Evolutionary conservation across 1,140 invertebrate species (phyloP).

Genomic region (Aleiodes sp.): DNA sequence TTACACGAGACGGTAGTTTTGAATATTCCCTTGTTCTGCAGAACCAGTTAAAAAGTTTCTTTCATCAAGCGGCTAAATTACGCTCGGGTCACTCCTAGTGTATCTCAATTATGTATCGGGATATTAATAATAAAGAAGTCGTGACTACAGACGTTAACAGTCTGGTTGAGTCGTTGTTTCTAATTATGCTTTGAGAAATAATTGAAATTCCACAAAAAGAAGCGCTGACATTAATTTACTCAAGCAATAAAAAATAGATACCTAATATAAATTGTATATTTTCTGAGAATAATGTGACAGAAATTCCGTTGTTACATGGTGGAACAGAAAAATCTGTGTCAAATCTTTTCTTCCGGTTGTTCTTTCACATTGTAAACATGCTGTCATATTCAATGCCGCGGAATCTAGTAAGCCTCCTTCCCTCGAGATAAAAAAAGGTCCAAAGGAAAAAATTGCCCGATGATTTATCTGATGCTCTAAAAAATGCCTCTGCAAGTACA

Average conservation of each 20-base stretch:
- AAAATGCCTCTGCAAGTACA: slow-evolving; percentile 1
- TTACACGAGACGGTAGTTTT: too few relatives aligned
- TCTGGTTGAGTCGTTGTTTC: not conserved
- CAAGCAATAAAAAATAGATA: too few relatives aligned
- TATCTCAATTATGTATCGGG: not conserved
- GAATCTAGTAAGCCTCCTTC: not conserved
- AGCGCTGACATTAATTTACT: too few relatives aligned
- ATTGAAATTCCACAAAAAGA: not conserved
- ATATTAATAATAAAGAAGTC: not conserved
- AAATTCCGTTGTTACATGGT: not conserved
- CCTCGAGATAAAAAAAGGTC: not conserved
- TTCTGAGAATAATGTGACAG: not conserved
- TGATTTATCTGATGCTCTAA: slow-evolving; percentile 2
- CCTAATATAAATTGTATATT: too few relatives aligned
- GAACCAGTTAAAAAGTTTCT: too few relatives aligned
- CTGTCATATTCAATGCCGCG: not conserved
- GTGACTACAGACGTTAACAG: not conserved
- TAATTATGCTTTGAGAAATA: not conserved
- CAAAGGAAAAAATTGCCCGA: not conserved
- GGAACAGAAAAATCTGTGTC: not conserved
- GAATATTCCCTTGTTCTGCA: too few relatives aligned
- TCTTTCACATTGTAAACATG: slow-evolving; percentile 13
- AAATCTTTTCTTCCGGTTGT: not conserved
- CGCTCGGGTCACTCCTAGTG: not conserved
- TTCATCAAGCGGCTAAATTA: too few relatives aligned